Conservation (phyloP, 2,797 vertebrate species). For the Epinephelus malabaricus region DNA sequence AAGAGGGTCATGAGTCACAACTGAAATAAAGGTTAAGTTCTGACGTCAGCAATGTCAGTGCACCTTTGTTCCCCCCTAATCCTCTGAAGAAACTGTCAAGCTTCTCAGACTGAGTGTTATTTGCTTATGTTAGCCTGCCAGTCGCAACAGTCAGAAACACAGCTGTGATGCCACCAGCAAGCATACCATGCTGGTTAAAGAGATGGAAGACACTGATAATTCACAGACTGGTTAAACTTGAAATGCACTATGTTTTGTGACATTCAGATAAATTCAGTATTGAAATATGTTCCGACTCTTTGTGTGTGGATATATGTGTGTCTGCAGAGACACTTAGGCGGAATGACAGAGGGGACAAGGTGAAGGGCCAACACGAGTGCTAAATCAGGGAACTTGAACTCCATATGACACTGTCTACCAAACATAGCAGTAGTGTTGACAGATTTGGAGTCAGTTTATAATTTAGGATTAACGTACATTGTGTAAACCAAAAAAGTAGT, state of each 20-base stretch:
- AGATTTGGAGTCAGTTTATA: neutral
- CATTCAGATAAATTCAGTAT: neutral
- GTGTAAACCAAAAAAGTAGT: neutral
- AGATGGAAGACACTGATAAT: neutral
- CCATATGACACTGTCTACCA: constrained; percentile 6
- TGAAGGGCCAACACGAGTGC: neutral
- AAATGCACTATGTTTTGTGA: neutral
- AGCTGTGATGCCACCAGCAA: neutral
- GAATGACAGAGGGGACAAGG: constrained; percentile 10
- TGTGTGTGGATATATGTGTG: neutral
- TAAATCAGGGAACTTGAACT: constrained; percentile 18
- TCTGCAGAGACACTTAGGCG: neutral
- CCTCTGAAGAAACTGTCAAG: neutral
- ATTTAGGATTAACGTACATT: constrained; percentile 4
- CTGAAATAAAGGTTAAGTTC: neutral
- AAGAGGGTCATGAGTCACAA: neutral
- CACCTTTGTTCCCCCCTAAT: neutral
- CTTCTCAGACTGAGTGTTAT: neutral
- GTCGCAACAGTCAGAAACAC: neutral
- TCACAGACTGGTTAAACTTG: neutral
- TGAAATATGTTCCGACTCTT: neutral
- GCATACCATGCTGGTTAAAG: neutral
- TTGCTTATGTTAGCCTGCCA: neutral
- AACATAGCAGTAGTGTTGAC: constrained; percentile 28
- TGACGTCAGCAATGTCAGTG: neutral